Evolutionary conservation across 1,140 invertebrate species (phyloP).

Genomic region (Heliconius congener): DNA sequence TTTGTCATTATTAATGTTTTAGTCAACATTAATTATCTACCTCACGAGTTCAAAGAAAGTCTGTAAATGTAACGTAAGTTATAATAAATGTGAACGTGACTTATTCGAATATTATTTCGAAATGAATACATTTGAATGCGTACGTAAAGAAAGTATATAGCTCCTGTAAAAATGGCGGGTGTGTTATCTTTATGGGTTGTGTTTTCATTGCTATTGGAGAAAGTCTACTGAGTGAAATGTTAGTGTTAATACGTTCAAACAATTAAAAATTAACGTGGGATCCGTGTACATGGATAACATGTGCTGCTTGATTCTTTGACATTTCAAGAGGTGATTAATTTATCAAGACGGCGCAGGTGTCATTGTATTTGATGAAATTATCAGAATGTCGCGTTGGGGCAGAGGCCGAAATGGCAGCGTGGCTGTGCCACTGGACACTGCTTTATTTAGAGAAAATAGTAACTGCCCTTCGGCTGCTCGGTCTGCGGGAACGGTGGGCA

Average conservation of each 20-base stretch:
- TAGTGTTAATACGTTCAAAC: constrained; percentile 38
- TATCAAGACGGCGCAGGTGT: constrained; percentile 67
- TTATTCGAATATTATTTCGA: constrained; percentile 41
- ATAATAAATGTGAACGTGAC: constrained; percentile 51
- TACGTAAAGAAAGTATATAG: constrained; percentile 74
- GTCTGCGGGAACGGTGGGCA: constrained; percentile 93
- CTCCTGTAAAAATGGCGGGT: constrained; percentile 81
- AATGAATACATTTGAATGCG: constrained; percentile 56
- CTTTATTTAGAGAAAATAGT: constrained; percentile 91
- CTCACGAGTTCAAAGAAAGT: constrained; percentile 71
- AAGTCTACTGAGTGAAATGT: constrained; percentile 51
- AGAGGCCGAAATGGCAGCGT: constrained; percentile 83
- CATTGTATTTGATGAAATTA: constrained; percentile 78
- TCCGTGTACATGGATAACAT: constrained; percentile 49
- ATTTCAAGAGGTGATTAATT: constrained; percentile 67
- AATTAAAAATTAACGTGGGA: constrained; percentile 42
- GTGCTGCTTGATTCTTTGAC: constrained; percentile 68
- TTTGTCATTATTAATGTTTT: constrained; percentile 73
- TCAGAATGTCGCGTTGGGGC: constrained; percentile 83
- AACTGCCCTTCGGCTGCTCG: constrained; percentile 93
- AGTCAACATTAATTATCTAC: constrained; percentile 66
- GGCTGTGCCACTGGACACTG: constrained; percentile 83
- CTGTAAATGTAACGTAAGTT: constrained; percentile 57
- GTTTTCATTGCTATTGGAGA: constrained; percentile 74
- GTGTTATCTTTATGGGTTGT: constrained; percentile 81